Base-by-base conservation (phyloP, 1,140 invertebrate genomes). In the Bombus haemorrhoidalis region DNA sequence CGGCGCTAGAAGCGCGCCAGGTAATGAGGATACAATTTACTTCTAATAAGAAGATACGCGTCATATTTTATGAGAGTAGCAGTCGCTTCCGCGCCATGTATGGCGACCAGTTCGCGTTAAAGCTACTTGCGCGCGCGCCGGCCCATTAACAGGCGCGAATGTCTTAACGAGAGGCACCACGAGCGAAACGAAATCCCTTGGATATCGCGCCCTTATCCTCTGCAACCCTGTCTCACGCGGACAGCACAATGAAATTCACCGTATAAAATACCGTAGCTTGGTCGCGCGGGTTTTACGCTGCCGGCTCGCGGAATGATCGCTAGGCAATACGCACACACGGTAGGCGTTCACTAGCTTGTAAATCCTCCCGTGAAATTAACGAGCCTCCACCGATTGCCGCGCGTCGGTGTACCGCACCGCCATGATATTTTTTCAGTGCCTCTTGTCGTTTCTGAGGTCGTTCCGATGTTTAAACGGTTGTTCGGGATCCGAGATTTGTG, bases 21-120 rank as follows among this genome's bases (percentile, higher is more conserved):
- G 86, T 94, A 93, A 94, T 93, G 91, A 94, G 93, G 91, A 93
- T 93, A 92, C 91, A 92, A 92, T 93, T 93, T 93, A 93, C 90
- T 93, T 91, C 92, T 94, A 93, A 94, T 94, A 94, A 94, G 92
- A 93, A 93, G 92, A 93, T 93, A 92, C 90, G 92, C 91, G 92
- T 93, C 91, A 91, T 93, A 93, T 93, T 94, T 94, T 94, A 94
- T 87, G 92, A 93, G 91, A 89, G 74, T 71, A 88, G 85, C 86
- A 86, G 81, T 83, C 77, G 90, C 91, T 91, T 90, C 86, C 86
- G 82, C 85, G 81, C 92, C 88, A 83, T 91, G 90, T 92, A 92
- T 72, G 86, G 88, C 83, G 86, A 76, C 84, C 68, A 59, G 76
- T 59, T 85, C 83, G 81, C 88, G 88, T 87, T 90, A 86, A 92